Base-by-base conservation (phyloP, 2,113 vertebrate species). In the Callopanchax toddi region DNA sequence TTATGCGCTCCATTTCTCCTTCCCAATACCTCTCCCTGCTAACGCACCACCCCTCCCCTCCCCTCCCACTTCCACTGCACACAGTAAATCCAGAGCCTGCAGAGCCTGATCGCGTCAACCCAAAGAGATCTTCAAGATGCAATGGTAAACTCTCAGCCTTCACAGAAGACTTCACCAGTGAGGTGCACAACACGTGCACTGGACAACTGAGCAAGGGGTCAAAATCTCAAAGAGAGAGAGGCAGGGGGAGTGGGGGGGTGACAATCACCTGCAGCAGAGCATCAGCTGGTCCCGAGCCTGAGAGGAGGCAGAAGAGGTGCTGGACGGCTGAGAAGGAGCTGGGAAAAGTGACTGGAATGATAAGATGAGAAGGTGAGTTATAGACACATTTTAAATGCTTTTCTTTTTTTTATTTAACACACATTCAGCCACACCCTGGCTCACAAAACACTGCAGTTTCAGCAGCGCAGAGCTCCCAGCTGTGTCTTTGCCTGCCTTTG, bases 281-380 rank as follows among this genome's bases (percentile, higher is more conserved):
- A 74, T 66, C 80, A 82, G 78, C 82, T 80, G 73, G 68, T 86
- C 58, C 73, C 17, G 49, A 60, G 70, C 64, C 61, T 62, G 66
- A 74, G 56, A 74, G 60, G 51, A 74, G 56, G 68, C 39, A 43
- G 40, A 55, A 69, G 65, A 53, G 78, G 42, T 42, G 64, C 83
- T 61, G 81, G 50, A 66, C 72, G 70, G 61, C 48, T 2, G 55
- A 60, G 72, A 46, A 79, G 71, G 46, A 81, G 71, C 78, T 67
- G 64, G 82, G 78, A 80, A 80, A 82, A 86, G 84, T 84, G 79
- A 84, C 81, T 84, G 86, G 87, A 84, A 85, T 87, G 82, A 84
- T 83, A 89, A 87, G 77, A 89, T 87, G 88, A 87, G 75, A 78
- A 88, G 88, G 88, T 89, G 81, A 88, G 87, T 86, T 76, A 55